Evolutionary conservation across 92 coral and sea anemone genomes (phyloP), one percentile per base, ranked within the genome.

Genomic region (Porites evermanni): DNA sequence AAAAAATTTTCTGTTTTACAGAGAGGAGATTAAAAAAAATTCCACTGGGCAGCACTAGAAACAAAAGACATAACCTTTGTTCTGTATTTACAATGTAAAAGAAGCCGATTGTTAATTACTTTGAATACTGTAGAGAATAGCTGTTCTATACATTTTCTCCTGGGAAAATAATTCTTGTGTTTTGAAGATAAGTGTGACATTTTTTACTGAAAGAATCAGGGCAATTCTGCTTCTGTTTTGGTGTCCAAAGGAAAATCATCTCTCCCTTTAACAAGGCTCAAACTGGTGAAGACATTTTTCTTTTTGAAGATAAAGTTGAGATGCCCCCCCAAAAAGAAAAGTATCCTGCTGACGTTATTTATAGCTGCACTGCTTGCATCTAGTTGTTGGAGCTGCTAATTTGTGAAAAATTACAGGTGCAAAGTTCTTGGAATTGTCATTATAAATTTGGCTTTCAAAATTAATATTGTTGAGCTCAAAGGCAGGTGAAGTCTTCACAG

Each of bases 321-420:
- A 38, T 38, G 47, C 6, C 47, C 47, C 47, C 5, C 5, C 6
- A 4, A 38, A 38, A 38, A 38, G 61, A 8, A 10, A 56, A 56
- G 13, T 56, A 11, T 10, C 4, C 61, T 0, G 5, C 16, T 12
- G 16, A 11, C 70, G 19, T 66, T 16, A 66, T 66, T 20, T 66
- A 23, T 11, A 66, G 61, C 61, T 56, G 12, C 13, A 56, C 13
- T 56, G 61, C 16, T 38, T 78, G 59, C 50, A 50, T 64, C 53
- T 21, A 3, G 44, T 71, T 59, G 0, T 50, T 83, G 72, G 19
- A 53, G 64, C 54, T 73, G 24, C 50, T 73, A 83, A 83, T 64
- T 51, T 83, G 74, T 83, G 87, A 74, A 83, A 82, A 83, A 73
- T 72, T 73, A 50, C 87, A 83, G 87, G 73, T 83, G 87, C 19